Evolutionary conservation across 1,140 invertebrate species (phyloP), one percentile per base, ranked within the genome.

Genomic region (Pogonognathellus flavescens): DNA sequence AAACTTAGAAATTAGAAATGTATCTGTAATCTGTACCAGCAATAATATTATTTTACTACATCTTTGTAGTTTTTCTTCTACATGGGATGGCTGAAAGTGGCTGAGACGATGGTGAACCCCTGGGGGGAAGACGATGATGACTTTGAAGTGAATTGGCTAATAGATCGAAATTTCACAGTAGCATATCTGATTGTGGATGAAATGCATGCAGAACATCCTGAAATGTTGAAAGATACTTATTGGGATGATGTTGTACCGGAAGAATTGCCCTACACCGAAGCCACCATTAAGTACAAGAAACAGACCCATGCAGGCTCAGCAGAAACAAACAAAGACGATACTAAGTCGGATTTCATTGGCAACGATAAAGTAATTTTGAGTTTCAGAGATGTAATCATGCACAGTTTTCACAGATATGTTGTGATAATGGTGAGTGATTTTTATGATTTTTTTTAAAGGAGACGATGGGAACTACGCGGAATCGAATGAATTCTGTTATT

Each of bases 111-210:
- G 81, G 83, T 84, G 18, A 92, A 92, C 89, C 92, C 92, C 0
- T 94, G 93, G 89, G 93, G 93, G 7, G 92, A 93, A 89, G 93
- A 94, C 89, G 93, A 93, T 85, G 93, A 93, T 88, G 93, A 93
- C 89, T 93, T 92, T 91, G 93, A 94, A 87, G 89, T 91, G 10
- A 92, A 92, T 85, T 92, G 90, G 89, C 9, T 92, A 18, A 90
- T 92, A 62, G 91, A 92, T 85, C 88, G 91, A 85, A 90, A 92
- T 88, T 88, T 92, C 18, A 90, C 90, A 84, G 89, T 91, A 25
- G 82, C 72, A 8, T 88, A 82, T 53, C 13, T 88, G 31, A 91
- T 92, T 70, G 91, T 92, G 16, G 91, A 92, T 87, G 91, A 91
- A 86, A 91, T 91, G 90, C 90, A 91, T 84, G 82, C 89, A 60